Evolutionary conservation across 2,888 invertebrate genomes (phyloP), one percentile per base, ranked within the genome.

Genomic region (Stegana nigrithorax): DNA sequence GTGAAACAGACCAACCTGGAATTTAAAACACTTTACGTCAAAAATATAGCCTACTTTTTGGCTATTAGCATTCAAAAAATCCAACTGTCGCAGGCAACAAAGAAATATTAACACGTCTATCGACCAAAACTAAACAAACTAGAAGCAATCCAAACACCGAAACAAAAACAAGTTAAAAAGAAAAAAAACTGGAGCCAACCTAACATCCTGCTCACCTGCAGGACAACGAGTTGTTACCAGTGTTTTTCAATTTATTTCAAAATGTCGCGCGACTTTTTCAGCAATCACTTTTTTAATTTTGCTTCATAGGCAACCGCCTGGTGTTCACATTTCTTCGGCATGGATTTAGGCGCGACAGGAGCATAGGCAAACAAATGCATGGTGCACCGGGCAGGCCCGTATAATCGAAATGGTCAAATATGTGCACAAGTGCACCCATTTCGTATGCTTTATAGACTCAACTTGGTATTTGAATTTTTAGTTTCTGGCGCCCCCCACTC

Each of bases 191-290:
- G n/a, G n/a, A n/a, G n/a, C n/a, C n/a, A n/a, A n/a, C n/a, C n/a
- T n/a, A n/a, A n/a, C n/a, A n/a, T n/a, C n/a, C n/a, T 25, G n/a
- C n/a, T 10, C 23, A 23, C 25, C 8, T 12, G 12, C 8, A 47
- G 19, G 27, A 36, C 32, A 55, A 32, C 21, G 44, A 42, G 44
- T 62, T 59, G 53, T 55, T 59, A 17, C 25, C 65, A 63, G 14
- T 58, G 51, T 36, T 58, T 67, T 74, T 73, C 67, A 68, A 75
- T 77, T 75, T 75, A 73, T 73, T 71, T 73, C 64, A n/a, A 36
- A 32, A 14, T 7, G 14, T 4, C 6, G 39, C 6, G 39, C 39
- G 17, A n/a, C n/a, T n/a, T n/a, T 39, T n/a, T 17, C n/a, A 39
- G 17, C 39, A 5, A 39, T 5, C 4, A 39, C 39, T 12, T 14